These are phyloP conservation scores for Himalopsyche kuldschensis DNA, from an alignment of 2,888 invertebrate species.

Conservation along the genomic window DNA sequence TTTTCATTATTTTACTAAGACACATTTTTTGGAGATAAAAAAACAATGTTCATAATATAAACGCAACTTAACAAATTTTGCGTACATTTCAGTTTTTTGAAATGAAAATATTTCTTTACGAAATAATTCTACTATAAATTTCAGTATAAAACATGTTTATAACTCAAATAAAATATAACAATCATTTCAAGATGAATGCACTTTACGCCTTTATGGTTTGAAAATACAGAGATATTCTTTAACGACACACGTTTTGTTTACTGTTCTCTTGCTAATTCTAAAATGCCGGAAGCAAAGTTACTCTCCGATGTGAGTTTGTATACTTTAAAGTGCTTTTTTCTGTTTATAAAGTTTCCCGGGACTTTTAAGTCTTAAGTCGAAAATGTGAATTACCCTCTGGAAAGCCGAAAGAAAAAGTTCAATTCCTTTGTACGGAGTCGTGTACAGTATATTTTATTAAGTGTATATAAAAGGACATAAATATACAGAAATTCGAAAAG, in stretches of 20 bases:
- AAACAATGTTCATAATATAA: no score
- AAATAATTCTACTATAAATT: no score
- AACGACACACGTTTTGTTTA: slow-evolving; percentile 23
- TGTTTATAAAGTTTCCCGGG: slow-evolving; percentile 21
- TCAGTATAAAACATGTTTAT: not conserved
- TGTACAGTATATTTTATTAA: slow-evolving; percentile 22
- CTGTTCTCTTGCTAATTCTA: slow-evolving; percentile 16
- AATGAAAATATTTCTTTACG: no score
- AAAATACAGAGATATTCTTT: not conserved
- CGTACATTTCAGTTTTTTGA: no score
- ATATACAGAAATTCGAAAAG: slow-evolving; percentile 12
- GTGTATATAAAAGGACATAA: not conserved
- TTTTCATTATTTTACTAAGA: no score
- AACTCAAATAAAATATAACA: not conserved
- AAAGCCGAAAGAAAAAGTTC: slow-evolving; percentile 20
- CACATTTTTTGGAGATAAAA: no score
- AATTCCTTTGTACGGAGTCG: slow-evolving; percentile 14
- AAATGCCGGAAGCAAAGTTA: slow-evolving; percentile 13
- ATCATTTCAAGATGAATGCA: not conserved
- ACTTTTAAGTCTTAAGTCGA: slow-evolving; percentile 14
- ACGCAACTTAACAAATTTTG: no score
- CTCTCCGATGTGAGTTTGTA: slow-evolving; percentile 23
- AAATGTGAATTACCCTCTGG: slow-evolving; percentile 12
- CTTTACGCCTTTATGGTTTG: slow-evolving; percentile 8
- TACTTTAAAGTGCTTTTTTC: slow-evolving; percentile 36